Conservation (phyloP, 2,113 vertebrate genomes). For the Cynocephalus volans region DNA sequence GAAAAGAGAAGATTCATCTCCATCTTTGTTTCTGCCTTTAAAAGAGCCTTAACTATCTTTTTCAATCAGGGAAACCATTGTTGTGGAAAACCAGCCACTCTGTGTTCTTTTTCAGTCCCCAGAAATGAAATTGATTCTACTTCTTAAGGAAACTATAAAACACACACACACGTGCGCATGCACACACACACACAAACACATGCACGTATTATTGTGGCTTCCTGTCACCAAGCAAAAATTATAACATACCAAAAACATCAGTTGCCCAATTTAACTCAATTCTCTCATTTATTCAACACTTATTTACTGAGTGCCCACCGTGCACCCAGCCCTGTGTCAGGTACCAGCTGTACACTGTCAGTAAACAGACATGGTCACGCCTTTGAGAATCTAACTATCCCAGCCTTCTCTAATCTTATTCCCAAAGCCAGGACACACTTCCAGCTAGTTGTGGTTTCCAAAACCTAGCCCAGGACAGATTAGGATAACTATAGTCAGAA, state of each 20-base stretch:
- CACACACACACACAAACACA: background rate
- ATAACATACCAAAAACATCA: background rate
- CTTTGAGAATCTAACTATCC: background rate
- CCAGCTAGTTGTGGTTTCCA: background rate
- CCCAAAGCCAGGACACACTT: background rate
- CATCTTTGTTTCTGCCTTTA: background rate
- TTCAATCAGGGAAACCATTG: slow-evolving; percentile 20
- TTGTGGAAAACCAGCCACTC: slow-evolving; percentile 21
- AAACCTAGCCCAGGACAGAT: background rate
- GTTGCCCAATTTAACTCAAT: background rate
- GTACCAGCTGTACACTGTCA: background rate
- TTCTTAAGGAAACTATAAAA: slow-evolving; percentile 53
- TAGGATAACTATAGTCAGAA: background rate
- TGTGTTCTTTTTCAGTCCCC: background rate
- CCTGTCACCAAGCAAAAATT: background rate
- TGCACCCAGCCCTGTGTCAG: background rate
- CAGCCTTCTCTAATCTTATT: background rate
- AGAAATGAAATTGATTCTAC: slow-evolving; percentile 50
- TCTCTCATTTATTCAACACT: background rate
- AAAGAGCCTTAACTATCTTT: slow-evolving; percentile 31
- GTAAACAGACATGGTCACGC: background rate
- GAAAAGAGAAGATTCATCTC: background rate
- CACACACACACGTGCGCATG: background rate
- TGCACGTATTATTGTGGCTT: background rate
- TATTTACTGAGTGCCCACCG: background rate